Evolutionary conservation across 2,888 invertebrate species (phyloP).

Genomic region (Syrphus vitripennis): DNA sequence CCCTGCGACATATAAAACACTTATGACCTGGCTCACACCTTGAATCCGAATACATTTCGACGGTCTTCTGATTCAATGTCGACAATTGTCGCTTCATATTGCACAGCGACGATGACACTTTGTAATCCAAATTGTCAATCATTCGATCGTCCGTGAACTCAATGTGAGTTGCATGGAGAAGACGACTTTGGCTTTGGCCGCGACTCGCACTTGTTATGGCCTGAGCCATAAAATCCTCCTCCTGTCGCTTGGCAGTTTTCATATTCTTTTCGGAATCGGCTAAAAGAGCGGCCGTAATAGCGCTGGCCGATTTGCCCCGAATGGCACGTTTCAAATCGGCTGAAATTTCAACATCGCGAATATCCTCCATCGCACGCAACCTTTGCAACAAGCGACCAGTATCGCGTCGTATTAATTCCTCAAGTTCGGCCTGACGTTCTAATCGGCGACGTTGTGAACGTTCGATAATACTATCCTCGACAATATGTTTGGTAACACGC

Average conservation of each 20-base stretch:
- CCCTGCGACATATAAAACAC: constrained; percentile 80
- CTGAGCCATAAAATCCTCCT: constrained; percentile 77
- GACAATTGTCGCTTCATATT: constrained; percentile 80
- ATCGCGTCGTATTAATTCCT: constrained; percentile 83
- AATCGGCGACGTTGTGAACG: constrained; percentile 80
- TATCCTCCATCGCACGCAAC: constrained; percentile 82
- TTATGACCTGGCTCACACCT: constrained; percentile 80
- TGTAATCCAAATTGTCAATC: constrained; percentile 80
- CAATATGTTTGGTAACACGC: constrained; percentile 81
- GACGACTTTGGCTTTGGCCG: constrained; percentile 76
- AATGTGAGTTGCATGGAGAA: constrained; percentile 78
- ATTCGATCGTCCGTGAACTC: constrained; percentile 80
- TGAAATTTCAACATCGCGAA: constrained; percentile 81
- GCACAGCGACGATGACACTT: constrained; percentile 79
- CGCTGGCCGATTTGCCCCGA: constrained; percentile 89
- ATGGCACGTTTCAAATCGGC: constrained; percentile 82
- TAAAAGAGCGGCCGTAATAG: constrained; percentile 86
- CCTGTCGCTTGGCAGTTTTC: constrained; percentile 76
- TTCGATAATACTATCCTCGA: constrained; percentile 81
- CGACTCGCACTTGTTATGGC: constrained; percentile 77
- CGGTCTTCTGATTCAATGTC: constrained; percentile 79
- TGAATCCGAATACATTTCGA: constrained; percentile 80
- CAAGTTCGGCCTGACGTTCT: constrained; percentile 83
- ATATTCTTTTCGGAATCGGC: constrained; percentile 83
- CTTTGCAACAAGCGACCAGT: constrained; percentile 78